Base-by-base conservation (phyloP, 2,797 vertebrate species). In the Ptychadena robeensis region DNA sequence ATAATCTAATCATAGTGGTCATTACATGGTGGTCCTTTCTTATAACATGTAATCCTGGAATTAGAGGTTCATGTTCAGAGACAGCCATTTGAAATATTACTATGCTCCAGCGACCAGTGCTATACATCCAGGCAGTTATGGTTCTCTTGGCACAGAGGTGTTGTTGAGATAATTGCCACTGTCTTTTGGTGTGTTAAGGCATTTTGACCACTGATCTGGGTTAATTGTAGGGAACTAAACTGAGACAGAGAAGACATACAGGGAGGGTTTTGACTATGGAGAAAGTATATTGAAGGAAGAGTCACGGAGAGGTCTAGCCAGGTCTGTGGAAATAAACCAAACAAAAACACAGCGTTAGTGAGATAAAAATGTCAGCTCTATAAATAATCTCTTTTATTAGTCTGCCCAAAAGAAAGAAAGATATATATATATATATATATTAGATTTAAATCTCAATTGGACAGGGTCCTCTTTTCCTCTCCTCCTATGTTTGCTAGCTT, bases 121-220 rank as follows among this genome's bases (percentile, higher is more conserved):
- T 77, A 66, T 4, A 32, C 22, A 67, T 37, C 30, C n/a, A 40
- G 73, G 38, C 30, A 44, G 65, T 37, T 27, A 28, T 28, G 65
- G 67, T 28, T 8, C 9, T 15, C 38, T 35, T 64, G 61, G 59
- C 59, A 44, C 44, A 53, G 64, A 30, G n/a, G 53, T 57, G 53
- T 40, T 30, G 18, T 18, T 57, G 15, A 57, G 8, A 34, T 53
- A 53, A 53, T 53, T 22, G 18, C 70, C 66, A 79, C 64, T 83
- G 64, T 67, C 18, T 44, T 69, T 69, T 64, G 38, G 65, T 79
- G 76, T 44, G 38, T 80, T 70, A 85, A 85, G 82, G 82, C 81
- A 82, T 77, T 64, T 71, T 37, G 48, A 82, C 73, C 81, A 82
- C 40, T 80, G 76, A 84, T 84, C 48, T 40, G 65, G 37, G 66